Conservation (phyloP, 2,888 invertebrate species). For the Morpho deidamia region DNA sequence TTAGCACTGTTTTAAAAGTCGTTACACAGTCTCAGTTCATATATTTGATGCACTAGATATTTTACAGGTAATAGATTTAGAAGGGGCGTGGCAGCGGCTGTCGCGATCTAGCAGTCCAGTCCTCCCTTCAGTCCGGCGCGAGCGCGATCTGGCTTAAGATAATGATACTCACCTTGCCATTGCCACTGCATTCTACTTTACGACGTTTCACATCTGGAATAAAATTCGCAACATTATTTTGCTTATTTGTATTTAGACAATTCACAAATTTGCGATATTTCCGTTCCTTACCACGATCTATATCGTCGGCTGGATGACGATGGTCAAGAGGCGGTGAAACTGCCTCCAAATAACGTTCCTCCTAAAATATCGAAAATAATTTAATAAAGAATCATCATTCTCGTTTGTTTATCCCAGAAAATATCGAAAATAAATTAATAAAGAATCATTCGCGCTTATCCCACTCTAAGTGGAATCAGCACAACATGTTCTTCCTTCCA, state of each 20-base stretch:
- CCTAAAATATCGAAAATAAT: slow-evolving; percentile 42
- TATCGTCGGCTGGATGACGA: slow-evolving; percentile 71
- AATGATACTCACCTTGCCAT: slow-evolving; percentile 90
- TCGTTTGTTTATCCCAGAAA: too few species aligned
- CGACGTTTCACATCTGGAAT: slow-evolving; percentile 88
- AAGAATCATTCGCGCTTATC: too few species aligned
- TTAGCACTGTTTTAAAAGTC: slow-evolving; percentile 11
- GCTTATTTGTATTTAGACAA: too few species aligned
- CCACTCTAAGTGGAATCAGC: too few species aligned
- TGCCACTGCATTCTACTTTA: slow-evolving; percentile 86
- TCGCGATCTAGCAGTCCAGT: slow-evolving; percentile 58
- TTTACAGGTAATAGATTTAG: not conserved
- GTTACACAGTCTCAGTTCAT: slow-evolving; percentile 11
- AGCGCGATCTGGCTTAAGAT: slow-evolving; percentile 56
- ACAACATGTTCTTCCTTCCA: too few species aligned
- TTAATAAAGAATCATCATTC: too few species aligned
- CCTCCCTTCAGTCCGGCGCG: slow-evolving; percentile 79
- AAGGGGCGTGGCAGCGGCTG: slow-evolving; percentile 2
- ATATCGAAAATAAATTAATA: slow-evolving; percentile 22
- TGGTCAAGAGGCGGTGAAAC: slow-evolving; percentile 73
- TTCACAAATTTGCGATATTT: not conserved
- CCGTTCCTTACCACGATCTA: slow-evolving; percentile 59
- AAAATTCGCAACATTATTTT: slow-evolving; percentile 5
- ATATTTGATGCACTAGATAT: not conserved
- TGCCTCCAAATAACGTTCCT: slow-evolving; percentile 69